phyloP scores from a whole-genome alignment of 2,888 invertebrate species.

The Lampropteryx suffumata region DNA sequence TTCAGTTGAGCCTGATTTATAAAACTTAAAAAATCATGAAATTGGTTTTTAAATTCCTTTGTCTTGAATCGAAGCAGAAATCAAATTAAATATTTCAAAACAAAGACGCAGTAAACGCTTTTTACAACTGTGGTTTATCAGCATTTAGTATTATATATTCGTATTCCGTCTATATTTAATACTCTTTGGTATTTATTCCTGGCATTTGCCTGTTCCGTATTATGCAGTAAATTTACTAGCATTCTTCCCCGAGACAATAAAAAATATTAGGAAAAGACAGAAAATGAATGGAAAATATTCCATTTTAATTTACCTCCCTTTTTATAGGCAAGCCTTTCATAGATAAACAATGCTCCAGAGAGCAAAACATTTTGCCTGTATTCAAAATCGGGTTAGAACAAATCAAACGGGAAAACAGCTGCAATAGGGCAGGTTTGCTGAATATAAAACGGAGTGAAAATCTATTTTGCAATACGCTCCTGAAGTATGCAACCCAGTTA shows the following conservation, averaged over 20 bases:
- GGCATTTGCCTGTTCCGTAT: too few species aligned
- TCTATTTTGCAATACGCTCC: slow-evolving; percentile 17
- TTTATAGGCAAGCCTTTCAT: background rate
- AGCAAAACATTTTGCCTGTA: slow-evolving; percentile 12
- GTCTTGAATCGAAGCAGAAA: too few species aligned
- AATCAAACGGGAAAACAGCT: slow-evolving; percentile 5
- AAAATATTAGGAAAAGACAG: background rate
- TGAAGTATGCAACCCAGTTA: slow-evolving; percentile 23
- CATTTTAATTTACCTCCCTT: background rate
- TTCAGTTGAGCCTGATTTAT: too few species aligned
- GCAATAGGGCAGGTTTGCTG: slow-evolving; percentile 6
- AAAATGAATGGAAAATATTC: background rate
- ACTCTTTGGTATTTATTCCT: too few species aligned
- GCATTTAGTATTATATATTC: too few species aligned
- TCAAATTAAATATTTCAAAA: too few species aligned
- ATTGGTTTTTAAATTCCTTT: too few species aligned
- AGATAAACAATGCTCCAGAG: slow-evolving; percentile 8
- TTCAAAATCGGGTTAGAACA: slow-evolving; percentile 17
- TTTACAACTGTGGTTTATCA: too few species aligned
- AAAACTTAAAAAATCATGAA: too few species aligned
- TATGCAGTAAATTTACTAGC: background rate
- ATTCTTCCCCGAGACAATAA: background rate
- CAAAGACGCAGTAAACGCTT: too few species aligned
- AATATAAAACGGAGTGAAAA: slow-evolving; percentile 7
- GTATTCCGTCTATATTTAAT: too few species aligned